Evolutionary conservation across 2,113 vertebrate genomes (phyloP).

Genomic region (Heptranchias perlo): DNA sequence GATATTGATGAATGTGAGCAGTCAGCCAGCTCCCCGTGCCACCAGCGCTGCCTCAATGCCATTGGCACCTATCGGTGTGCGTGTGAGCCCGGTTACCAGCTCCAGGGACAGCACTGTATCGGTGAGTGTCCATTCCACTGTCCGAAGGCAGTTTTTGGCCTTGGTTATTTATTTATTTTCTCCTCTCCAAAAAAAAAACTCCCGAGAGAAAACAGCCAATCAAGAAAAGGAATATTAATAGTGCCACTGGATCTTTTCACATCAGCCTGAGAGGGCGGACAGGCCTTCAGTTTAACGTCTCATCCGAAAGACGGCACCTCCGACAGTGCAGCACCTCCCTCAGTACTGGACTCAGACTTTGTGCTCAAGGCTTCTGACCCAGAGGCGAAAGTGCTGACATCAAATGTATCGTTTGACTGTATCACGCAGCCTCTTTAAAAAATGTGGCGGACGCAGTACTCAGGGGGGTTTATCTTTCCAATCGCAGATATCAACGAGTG

Average conservation of each 20-base stretch:
- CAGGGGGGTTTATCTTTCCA: not conserved
- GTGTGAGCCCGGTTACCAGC: constrained; percentile 66
- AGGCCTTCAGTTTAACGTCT: too few species aligned
- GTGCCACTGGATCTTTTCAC: too few species aligned
- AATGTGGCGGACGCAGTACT: not conserved
- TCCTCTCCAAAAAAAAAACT: not conserved
- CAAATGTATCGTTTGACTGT: not conserved
- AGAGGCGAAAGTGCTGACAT: not conserved
- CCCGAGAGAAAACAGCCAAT: not conserved
- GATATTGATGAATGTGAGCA: constrained; percentile 70
- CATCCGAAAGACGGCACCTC: too few species aligned
- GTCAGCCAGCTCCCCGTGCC: constrained; percentile 63
- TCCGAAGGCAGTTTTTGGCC: not conserved
- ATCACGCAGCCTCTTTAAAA: not conserved
- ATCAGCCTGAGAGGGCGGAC: too few species aligned
- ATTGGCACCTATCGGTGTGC: constrained; percentile 66
- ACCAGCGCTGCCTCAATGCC: constrained; percentile 68
- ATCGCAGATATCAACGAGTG: constrained; percentile 66
- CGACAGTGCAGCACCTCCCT: too few species aligned
- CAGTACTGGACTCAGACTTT: not conserved
- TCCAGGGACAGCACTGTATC: constrained; percentile 60
- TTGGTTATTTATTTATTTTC: not conserved
- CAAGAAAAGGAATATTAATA: not conserved
- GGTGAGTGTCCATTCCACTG: constrained; percentile 51
- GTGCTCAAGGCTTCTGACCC: not conserved